These are phyloP conservation scores for Muscicapa comitata DNA, from an alignment of 2,797 vertebrate species.

Conservation along the genomic window DNA sequence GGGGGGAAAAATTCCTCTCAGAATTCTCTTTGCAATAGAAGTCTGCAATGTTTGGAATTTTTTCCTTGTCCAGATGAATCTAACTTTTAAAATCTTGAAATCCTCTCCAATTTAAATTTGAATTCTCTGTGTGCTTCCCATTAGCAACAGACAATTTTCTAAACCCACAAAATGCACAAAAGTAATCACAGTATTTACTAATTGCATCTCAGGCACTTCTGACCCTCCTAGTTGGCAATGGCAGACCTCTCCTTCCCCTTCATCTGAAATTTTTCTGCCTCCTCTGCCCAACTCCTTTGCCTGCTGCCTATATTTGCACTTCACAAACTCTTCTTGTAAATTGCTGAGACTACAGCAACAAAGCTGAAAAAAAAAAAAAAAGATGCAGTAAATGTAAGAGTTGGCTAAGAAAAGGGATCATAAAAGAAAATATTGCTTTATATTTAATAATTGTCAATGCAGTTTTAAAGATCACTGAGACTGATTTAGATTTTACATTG, in stretches of 20 bases:
- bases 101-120: not conserved
- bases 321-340: not conserved
- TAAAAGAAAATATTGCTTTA: not conserved
- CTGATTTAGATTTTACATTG: not conserved
- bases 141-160: not conserved
- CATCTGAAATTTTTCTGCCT: not conserved
- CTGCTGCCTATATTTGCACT: not conserved
- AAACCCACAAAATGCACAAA: not conserved
- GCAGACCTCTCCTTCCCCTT: not conserved
- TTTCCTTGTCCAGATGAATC: not conserved
- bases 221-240: rapidly evolving
- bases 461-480: not conserved
- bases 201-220: not conserved
- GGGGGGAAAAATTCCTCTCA: not conserved
- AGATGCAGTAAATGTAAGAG: not conserved
- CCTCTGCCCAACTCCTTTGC: not conserved
- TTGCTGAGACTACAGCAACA: not conserved
- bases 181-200: not conserved
- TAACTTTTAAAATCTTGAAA: not conserved
- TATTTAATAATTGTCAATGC: not conserved
- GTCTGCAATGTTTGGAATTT: not conserved
- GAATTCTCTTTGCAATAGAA: not conserved
- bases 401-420: not conserved
- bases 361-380: not conserved
- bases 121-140: not conserved